Evolutionary conservation across 2,797 vertebrate genomes (phyloP).

Genomic region (Mormyrops boulengeri): DNA sequence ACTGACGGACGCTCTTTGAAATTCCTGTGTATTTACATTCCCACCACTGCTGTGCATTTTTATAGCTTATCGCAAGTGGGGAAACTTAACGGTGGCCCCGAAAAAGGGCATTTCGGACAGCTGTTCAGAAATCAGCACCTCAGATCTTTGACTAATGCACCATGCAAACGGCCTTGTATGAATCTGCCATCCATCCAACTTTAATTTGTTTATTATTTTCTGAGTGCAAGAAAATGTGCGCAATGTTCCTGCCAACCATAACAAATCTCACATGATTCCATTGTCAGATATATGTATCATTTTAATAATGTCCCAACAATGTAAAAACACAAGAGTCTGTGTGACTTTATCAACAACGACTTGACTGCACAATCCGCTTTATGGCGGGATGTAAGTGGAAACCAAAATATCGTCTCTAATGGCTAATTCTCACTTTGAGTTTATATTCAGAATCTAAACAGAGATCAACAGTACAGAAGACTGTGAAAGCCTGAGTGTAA

Average conservation of each 20-base stretch:
- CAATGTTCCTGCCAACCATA: background rate
- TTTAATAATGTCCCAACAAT: background rate
- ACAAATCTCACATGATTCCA: background rate
- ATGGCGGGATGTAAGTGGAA: background rate
- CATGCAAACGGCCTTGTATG: background rate
- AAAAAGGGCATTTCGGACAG: background rate
- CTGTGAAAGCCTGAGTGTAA: background rate
- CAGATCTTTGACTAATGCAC: background rate
- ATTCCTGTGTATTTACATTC: background rate
- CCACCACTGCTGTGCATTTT: background rate
- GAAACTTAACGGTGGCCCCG: background rate
- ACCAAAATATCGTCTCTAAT: background rate
- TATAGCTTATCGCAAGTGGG: background rate
- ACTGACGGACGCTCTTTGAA: background rate
- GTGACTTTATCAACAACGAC: background rate
- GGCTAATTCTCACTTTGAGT: background rate
- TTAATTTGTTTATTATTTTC: background rate
- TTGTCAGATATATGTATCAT: background rate
- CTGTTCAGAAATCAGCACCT: background rate
- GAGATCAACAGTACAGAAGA: background rate
- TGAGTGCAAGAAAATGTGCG: background rate
- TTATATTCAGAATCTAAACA: background rate
- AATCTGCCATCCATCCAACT: background rate
- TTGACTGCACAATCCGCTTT: background rate
- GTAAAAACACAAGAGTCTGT: background rate